Evolutionary conservation across 2,113 vertebrate species (phyloP).

Genomic region (Mugil cephalus): DNA sequence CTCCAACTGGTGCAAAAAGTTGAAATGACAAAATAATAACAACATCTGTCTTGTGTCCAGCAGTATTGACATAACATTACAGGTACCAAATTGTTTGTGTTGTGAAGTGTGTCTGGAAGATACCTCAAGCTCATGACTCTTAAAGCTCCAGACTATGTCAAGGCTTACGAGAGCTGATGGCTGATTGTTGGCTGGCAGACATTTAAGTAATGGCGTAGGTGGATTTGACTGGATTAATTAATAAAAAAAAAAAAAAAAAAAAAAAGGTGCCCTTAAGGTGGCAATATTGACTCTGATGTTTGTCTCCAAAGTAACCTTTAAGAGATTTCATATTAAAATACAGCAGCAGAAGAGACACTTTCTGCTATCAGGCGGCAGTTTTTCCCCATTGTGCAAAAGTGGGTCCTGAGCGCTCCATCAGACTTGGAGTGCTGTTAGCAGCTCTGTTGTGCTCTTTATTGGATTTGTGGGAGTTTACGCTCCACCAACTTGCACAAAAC

Average conservation of each 20-base stretch:
- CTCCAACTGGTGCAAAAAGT: conserved; percentile 87
- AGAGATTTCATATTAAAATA: conserved; percentile 10
- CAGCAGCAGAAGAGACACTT: conserved; percentile 8
- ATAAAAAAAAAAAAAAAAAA: too few species aligned
- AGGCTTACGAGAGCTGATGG: conserved; percentile 75
- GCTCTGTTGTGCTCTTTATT: conserved; percentile 39
- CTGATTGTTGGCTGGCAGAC: conserved; percentile 66
- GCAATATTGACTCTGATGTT: conserved; percentile 4
- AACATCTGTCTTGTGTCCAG: conserved; percentile 96
- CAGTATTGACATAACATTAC: conserved; percentile 94
- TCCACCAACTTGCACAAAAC: conserved; percentile 30
- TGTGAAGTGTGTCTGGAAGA: conserved; percentile 91
- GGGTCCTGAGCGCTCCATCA: conserved; percentile 21
- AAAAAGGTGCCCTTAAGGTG: conserved; percentile 3
- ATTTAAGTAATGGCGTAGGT: conserved; percentile 39
- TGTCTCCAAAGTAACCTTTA: not conserved
- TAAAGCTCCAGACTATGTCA: conserved; percentile 75
- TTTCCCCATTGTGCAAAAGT: conserved; percentile 8
- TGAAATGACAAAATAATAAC: conserved; percentile 96
- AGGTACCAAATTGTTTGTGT: conserved; percentile 95
- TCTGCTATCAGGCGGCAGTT: conserved; percentile 7
- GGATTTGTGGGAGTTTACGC: conserved; percentile 45
- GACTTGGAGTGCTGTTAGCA: conserved; percentile 9
- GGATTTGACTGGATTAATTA: conserved; percentile 32
- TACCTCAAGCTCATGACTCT: conserved; percentile 87